Base-by-base conservation (phyloP, 2,888 invertebrate genomes). In the Microplitis deprimator region DNA sequence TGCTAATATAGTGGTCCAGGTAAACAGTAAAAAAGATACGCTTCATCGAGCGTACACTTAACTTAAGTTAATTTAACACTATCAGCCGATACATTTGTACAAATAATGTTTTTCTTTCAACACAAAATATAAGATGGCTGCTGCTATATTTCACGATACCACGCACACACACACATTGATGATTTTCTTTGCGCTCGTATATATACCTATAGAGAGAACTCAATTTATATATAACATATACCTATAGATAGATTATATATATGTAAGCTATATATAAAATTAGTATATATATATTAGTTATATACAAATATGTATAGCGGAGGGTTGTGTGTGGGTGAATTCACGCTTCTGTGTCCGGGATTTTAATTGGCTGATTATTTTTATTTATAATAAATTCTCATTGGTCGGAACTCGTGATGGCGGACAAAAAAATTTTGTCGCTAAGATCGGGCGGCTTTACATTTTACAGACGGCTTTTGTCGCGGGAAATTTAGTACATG, bases 41-140 rank as follows among this genome's bases (percentile, higher is more conserved):
- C 88, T 87, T 88, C 89, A 89, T 87, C 85, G 88, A 87, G 87
- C 86, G 87, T 86, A 84, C 85, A 85, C 84, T 84, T 83, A 84
- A 82, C 84, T 83, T 84, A 84, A 84, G 83, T 82, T 84, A 86
- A 83, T 83, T 87, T 88, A 88, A 88, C 88, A 88, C 86, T 79
- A 85, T 83, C 84, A 84, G 85, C 81, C 86, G 87, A 86, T 85
- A 87, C 89, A 89, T 89, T 89, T 88, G 86, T 86, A 87, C 86
- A 84, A 86, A 84, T 86, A 86, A 88, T 88, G 89, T 89, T 90
- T 89, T 89, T 89, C 89, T 88, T 69, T 85, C 86, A 88, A 90
- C 89, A 87, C 89, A 89, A 90, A 90, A 90, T 90, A 90, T 89
- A 90, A 90, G 89, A 90, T 90, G 89, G 89, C 89, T 89, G 89